A percentile compares a stretch with the other conserved stretches of the same genome.
Evolutionary conservation across 2,113 vertebrate genomes (phyloP).

Genomic region (Rhinolophus sinicus): DNA sequence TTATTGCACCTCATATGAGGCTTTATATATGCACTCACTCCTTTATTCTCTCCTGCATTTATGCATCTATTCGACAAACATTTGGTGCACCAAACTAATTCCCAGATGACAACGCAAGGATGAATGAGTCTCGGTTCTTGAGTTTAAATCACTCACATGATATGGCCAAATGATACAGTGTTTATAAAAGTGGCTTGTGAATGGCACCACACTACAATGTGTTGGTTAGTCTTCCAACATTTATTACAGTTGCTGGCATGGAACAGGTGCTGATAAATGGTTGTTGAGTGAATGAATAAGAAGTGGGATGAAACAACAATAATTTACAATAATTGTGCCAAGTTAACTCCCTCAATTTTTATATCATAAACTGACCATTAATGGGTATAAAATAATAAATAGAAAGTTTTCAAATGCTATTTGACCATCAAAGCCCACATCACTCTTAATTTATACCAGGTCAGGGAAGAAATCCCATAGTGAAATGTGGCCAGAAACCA

Average conservation of each 20-base stretch:
- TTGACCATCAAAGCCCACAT: not conserved
- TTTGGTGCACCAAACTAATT: not conserved
- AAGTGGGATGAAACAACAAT: not conserved
- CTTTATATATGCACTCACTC: not conserved
- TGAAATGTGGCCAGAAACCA: slow-evolving; percentile 40
- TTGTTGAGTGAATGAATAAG: not conserved
- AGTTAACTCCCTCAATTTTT: not conserved
- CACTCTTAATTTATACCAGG: slow-evolving; percentile 45
- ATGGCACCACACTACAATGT: not conserved
- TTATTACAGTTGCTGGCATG: not conserved
- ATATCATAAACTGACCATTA: not conserved
- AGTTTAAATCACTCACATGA: not conserved
- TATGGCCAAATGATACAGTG: not conserved
- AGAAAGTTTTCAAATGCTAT: not conserved
- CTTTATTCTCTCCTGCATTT: not conserved
- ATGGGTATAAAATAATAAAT: not conserved
- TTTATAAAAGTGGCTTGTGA: not conserved
- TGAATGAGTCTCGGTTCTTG: not conserved
- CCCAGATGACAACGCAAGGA: not conserved
- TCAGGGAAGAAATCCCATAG: slow-evolving; percentile 25
- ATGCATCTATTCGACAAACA: not conserved
- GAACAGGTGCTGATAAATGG: not conserved
- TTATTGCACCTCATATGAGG: too few species aligned
- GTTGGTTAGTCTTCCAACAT: not conserved
- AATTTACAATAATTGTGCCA: not conserved